Evolutionary conservation across 2,888 invertebrate genomes (phyloP).

Genomic region (Iphiclides podalirius): DNA sequence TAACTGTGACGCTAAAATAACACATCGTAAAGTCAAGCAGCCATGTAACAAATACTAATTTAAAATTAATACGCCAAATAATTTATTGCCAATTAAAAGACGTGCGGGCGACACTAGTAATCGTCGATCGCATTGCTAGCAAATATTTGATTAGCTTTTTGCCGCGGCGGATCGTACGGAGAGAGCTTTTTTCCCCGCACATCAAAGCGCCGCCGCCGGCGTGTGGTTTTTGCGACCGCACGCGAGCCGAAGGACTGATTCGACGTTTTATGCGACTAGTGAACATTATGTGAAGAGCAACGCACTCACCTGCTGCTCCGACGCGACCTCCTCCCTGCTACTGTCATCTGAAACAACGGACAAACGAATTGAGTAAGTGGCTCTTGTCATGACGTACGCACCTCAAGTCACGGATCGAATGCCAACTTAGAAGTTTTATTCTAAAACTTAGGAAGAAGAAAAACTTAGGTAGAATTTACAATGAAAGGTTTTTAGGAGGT

Average conservation of each 20-base stretch:
- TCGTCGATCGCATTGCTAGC: neutral
- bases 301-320: constrained; percentile 68
- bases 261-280: constrained; percentile 10
- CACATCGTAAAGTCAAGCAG: too few species aligned
- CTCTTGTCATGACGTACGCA: too few species aligned
- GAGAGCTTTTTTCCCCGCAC: neutral
- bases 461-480: too few species aligned
- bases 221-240: constrained; percentile 6
- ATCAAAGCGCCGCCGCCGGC: constrained; percentile 7
- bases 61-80: too few species aligned
- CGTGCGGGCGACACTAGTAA: too few species aligned
- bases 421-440: too few species aligned
- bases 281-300: constrained; percentile 19
- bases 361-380: constrained; percentile 23
- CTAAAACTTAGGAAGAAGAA: too few species aligned
- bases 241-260: neutral
- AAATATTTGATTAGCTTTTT: constrained; percentile 12
- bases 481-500: too few species aligned
- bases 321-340: constrained; percentile 65
- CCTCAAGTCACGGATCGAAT: too few species aligned
- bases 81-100: too few species aligned
- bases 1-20: too few species aligned
- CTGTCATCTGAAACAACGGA: constrained; percentile 70
- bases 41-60: too few species aligned
- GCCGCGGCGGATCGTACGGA: neutral